A percentile compares a stretch with the other conserved stretches of the same genome.
Conservation (phyloP, 2,797 vertebrate genomes). For the Sebastes vulpes region DNA sequence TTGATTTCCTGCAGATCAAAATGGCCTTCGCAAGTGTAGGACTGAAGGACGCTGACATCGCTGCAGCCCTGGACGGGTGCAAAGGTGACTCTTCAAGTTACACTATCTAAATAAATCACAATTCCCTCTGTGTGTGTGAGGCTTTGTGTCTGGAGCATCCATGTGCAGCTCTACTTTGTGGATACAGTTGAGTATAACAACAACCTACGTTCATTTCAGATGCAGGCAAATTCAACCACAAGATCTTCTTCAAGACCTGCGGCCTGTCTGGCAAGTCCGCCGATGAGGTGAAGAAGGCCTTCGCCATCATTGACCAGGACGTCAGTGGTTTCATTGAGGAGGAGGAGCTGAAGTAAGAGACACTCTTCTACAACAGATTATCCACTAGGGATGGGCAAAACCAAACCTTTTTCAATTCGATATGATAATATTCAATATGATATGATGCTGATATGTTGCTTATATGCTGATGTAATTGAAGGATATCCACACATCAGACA, state of each 20-base stretch:
- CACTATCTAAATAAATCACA: not conserved
- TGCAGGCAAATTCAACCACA: conserved; percentile 86
- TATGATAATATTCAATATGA: no score
- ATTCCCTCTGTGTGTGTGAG: no score
- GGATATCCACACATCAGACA: not conserved
- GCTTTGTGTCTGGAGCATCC: not conserved
- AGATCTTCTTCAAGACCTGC: conserved; percentile 84
- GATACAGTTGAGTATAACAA: not conserved
- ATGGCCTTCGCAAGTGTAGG: conserved; percentile 85
- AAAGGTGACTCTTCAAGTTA: conserved; percentile 81
- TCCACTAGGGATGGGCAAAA: no score
- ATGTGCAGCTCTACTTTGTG: not conserved
- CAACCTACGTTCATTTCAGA: conserved; percentile 72
- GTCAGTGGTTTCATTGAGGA: conserved; percentile 90
- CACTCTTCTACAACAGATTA: not conserved
- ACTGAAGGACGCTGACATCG: conserved; percentile 85
- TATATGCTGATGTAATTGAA: no score
- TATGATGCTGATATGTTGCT: no score
- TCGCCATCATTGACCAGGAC: conserved; percentile 89
- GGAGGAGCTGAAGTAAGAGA: conserved; percentile 89
- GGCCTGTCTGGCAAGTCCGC: conserved; percentile 82
- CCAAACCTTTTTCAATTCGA: no score
- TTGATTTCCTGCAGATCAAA: conserved; percentile 70
- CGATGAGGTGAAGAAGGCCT: conserved; percentile 85
- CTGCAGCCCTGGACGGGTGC: conserved; percentile 88